Base-by-base conservation (phyloP, 1,140 invertebrate species). In the Conus ventricosus region DNA sequence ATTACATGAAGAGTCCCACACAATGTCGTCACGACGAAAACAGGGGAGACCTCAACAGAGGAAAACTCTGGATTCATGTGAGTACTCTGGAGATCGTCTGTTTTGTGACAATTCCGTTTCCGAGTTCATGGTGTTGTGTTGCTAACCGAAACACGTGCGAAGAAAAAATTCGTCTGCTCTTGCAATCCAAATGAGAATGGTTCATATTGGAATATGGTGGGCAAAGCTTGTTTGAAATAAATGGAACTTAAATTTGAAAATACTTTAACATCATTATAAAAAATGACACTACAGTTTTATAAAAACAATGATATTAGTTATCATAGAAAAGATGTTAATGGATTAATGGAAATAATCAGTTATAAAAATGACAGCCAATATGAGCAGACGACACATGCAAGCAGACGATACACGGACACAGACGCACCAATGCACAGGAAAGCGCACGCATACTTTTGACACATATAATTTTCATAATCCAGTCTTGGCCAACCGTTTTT, bases 11-110 rank as follows among this genome's bases (percentile, higher is more conserved):
- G 89, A 91, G 83, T 90, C 89, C 87, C 89, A 88, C 89, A 91
- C 81, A 80, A 94, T 94, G 94, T 94, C 94, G 93, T 94, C 94
- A 89, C 92, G 94, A 87, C 90, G 94, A 84, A 94, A 94, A 92
- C 94, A 94, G 90, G 94, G 93, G 63, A 92, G 93, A 89, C 94
- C 94, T 87, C 93, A 93, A 87, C 94, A 94, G 90, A 90, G 94
- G 88, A 93, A 92, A 89, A 92, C 93, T 83, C 76, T 93, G 89
- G 94, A 94, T 88, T 91, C 93, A 89, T 81, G 94, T 94, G 90
- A 92, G 94, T 94, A 90, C 8, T 27, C 23, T 17, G 51, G 55
- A n/a, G 53, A 27, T 82, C n/a, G 76, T 57, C 27, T 78, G 84
- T 78, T 55, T 11, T 15, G 15, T 86, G 84, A 75, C 27, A 27